Evolutionary conservation across 2,888 invertebrate genomes (phyloP), one percentile per base, ranked within the genome.

Genomic region (Mythimna albipuncta): DNA sequence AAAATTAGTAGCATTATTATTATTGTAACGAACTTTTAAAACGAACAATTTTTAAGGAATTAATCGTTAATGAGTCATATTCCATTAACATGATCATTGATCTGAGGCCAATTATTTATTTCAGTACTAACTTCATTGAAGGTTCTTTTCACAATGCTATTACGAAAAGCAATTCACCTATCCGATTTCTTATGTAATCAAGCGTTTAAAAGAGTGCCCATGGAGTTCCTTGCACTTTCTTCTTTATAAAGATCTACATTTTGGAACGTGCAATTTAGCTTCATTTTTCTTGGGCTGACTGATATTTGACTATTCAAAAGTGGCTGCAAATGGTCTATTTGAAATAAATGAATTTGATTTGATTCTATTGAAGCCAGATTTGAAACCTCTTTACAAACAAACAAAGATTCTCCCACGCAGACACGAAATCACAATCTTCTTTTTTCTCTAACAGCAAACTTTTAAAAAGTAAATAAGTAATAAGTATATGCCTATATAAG

Each of bases 371-470:
- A 54, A 26, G 11, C 10, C 11, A n/a, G 9, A 79, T 38, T 59
- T 47, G 1, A 6, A 79, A 54, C 13, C 16, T 32, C 2, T 7
- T 44, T 44, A 21, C 9, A n/a, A 66, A 58, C 13, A 6, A 41
- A 44, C 21, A 59, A 0, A 58, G 2, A 61, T 32, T 52, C 62
- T 66, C 73, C 69, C 62, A 61, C 68, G 70, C 58, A 76, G 21
- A 61, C 74, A 74, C 35, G 59, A 57, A 10, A 47, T 35, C n/a
- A 38, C 32, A 71, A 13, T 63, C 3, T 11, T 19, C 44, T 6
- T 54, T 59, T 16, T 32, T 82, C 21, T 52, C 0, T 38, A 62
- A 77, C 44, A 85, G 87, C 70, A 77, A 85, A 65, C 64, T 57
- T 65, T 76, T 67, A 38, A 66, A 61, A 54, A 26, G 50, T 63